Evolutionary conservation across 1,140 invertebrate species (phyloP).

Genomic region (Lepidostoma basale): DNA sequence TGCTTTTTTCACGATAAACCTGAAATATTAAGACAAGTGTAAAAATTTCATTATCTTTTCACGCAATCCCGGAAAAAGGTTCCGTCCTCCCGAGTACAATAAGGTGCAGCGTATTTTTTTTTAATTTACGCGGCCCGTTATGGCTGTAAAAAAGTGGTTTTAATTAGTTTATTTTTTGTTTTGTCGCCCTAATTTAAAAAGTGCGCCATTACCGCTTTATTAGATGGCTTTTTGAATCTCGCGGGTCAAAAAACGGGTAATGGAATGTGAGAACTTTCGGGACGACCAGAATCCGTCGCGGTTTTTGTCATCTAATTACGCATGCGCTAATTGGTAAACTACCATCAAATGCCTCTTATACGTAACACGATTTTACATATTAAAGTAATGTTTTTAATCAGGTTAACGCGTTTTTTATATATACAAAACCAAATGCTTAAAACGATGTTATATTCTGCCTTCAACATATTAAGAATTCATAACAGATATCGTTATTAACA

Average conservation of each 20-base stretch:
- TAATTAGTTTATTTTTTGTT: conserved; percentile 28
- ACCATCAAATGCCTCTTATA: too few relatives aligned
- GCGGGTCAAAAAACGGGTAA: neutral
- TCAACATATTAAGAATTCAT: too few relatives aligned
- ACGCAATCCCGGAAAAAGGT: conserved; percentile 23
- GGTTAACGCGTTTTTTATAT: too few relatives aligned
- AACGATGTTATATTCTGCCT: too few relatives aligned
- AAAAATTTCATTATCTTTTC: conserved; percentile 37
- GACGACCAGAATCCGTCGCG: too few relatives aligned
- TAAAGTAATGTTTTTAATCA: too few relatives aligned
- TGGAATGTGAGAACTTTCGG: too few relatives aligned
- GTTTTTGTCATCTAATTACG: too few relatives aligned
- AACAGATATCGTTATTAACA: too few relatives aligned
- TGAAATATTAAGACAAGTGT: conserved; percentile 45
- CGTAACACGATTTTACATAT: too few relatives aligned
- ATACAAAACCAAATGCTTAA: too few relatives aligned
- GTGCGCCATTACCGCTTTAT: conserved; percentile 13
- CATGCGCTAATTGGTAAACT: too few relatives aligned
- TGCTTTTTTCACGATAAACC: conserved; percentile 46
- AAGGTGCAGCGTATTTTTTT: conserved; percentile 22
- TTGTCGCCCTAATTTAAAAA: conserved; percentile 12
- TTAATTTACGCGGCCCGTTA: conserved; percentile 8
- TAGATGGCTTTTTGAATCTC: conserved; percentile 7
- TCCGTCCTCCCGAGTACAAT: conserved; percentile 15
- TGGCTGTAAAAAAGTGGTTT: conserved; percentile 7